These are phyloP conservation scores for Drosophila insularis DNA, from an alignment of 1,140 invertebrate genomes.

Conservation along the genomic window DNA sequence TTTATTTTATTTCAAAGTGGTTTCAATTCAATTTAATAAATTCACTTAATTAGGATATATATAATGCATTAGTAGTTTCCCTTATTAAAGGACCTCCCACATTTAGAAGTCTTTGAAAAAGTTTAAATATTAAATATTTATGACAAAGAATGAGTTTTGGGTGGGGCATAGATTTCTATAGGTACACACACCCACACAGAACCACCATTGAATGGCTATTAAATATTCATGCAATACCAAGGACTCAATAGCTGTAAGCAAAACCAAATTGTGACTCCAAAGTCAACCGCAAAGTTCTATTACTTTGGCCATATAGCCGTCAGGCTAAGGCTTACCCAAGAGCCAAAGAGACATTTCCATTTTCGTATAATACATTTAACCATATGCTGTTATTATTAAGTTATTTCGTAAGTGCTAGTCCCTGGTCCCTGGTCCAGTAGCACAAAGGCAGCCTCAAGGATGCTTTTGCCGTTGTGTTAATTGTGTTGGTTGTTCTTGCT, in stretches of 20 bases:
- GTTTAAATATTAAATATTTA: slow-evolving; percentile 62
- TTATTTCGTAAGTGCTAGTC: slow-evolving; percentile 49
- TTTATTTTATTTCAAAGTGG: too few relatives aligned
- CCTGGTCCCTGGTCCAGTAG: background rate
- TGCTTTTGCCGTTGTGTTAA: slow-evolving; percentile 48
- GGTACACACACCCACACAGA: background rate
- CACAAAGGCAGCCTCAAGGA: slow-evolving; percentile 4
- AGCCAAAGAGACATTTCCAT: slow-evolving; percentile 28
- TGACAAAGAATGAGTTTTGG: slow-evolving; percentile 47
- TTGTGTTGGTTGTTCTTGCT: slow-evolving; percentile 59
- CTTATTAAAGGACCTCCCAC: background rate
- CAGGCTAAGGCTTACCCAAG: slow-evolving; percentile 1
- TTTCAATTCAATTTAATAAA: too few relatives aligned
- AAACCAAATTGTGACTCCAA: background rate
- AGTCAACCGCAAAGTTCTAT: slow-evolving; percentile 60
- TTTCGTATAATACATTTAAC: slow-evolving; percentile 63
- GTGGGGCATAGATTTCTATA: slow-evolving; percentile 1
- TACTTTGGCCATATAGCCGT: background rate
- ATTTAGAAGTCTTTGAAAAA: slow-evolving; percentile 9
- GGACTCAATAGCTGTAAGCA: slow-evolving; percentile 11
- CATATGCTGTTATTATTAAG: slow-evolving; percentile 75
- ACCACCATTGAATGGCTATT: background rate
- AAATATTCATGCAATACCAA: slow-evolving; percentile 27
- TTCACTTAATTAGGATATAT: background rate
- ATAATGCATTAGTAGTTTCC: background rate